Evolutionary conservation across 2,797 vertebrate species (phyloP), one percentile per base, ranked within the genome.

Genomic region (Sebastes baramenuke): DNA sequence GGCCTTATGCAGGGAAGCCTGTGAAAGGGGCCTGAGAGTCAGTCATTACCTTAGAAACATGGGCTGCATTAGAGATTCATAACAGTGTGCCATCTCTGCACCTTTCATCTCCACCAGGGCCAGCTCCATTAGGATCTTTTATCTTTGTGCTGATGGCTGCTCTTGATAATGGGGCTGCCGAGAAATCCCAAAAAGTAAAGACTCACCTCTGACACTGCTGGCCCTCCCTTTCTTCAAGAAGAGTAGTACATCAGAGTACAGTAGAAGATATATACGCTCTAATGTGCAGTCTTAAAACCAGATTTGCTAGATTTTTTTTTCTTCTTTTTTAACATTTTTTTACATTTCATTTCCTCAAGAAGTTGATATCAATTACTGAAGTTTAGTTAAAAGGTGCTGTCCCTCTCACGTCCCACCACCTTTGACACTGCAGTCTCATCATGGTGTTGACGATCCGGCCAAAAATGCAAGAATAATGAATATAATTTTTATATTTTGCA

Each of bases 141-240:
- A 94, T 94, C 94, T 95, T 94, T 93, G 93, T 93, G 94, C 94
- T 95, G 93, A 94, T 95, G 94, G 94, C 94, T 94, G 93, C 90
- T 91, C 85, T 92, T 93, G 94, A 95, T 95, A 95, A 94, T 94
- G 92, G 88, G 87, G 88, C 94, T 95, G 94, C 93, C 90, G 92
- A 94, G 93, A 95, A 94, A 93, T 93, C 92, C 94, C 90, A 93
- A 95, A 95, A 95, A 94, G 89, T 94, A 93, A 94, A 94, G 92
- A 88, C 91, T 94, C 90, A 89, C 92, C 94, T 93, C 91, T 90
- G 88, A 93, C 89, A 92, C 81, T 75, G 52, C 81, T 89, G 86
- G 90, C 89, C 75, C 69, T 90, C 71, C 78, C 82, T 88, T 86
- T 89, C 83, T 88, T 85, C 81, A 77, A 91, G 89, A 55, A 70